phyloP scores from a whole-genome alignment of 2,888 invertebrate genomes.

The Rhaphigaster nebulosa region DNA sequence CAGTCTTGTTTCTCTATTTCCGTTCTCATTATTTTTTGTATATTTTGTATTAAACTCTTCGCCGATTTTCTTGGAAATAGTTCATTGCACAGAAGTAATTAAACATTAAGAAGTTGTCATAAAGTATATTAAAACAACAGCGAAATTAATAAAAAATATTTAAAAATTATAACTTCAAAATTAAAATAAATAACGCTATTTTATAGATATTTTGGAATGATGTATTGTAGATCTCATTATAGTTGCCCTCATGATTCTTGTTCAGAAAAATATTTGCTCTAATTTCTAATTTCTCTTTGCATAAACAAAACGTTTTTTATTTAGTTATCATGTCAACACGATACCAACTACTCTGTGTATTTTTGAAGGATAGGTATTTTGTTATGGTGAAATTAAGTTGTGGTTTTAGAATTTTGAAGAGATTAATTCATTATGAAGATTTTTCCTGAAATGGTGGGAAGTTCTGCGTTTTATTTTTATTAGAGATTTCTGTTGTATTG shows the following conservation, averaged over 20 bases:
- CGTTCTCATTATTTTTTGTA: no score
- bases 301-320: conserved; percentile 48
- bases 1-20: no score
- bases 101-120: no score
- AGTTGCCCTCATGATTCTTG: neutral
- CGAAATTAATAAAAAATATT: no score
- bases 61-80: no score
- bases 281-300: conserved; percentile 13
- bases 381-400: neutral
- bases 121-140: no score
- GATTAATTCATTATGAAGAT: neutral
- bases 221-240: neutral
- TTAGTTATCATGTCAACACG: conserved; percentile 46
- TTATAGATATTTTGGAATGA: neutral
- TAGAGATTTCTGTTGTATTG: neutral
- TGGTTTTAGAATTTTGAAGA: neutral
- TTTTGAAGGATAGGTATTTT: conserved; percentile 20
- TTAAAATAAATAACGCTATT: neutral
- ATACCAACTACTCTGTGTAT: neutral
- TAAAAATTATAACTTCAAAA: neutral
- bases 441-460: neutral
- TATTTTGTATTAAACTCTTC: no score
- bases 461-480: neutral
- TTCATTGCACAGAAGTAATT: no score
- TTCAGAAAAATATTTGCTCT: neutral